Conservation (phyloP, 2,113 vertebrate genomes). For the Progne subis region DNA sequence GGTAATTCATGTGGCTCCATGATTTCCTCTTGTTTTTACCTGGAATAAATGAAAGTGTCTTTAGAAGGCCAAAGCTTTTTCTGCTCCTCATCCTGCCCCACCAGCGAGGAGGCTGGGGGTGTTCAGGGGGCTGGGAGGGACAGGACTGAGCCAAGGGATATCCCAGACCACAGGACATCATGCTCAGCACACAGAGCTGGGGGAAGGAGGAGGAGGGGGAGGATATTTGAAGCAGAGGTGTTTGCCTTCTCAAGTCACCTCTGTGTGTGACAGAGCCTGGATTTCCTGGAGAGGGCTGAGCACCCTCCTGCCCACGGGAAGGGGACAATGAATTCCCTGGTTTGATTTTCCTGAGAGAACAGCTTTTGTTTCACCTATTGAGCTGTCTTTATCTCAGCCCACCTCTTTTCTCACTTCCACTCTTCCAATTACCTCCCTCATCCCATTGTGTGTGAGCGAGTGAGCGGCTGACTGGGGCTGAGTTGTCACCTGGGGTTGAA, state of each 20-base stretch:
- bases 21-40: not conserved
- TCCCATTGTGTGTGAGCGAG: rapidly evolving
- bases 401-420: not conserved
- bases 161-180: rapidly evolving
- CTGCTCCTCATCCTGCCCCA: not conserved
- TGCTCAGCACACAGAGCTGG: not conserved
- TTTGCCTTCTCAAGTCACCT: not conserved
- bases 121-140: not conserved
- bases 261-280: rapidly evolving
- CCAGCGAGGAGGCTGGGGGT: rapidly evolving
- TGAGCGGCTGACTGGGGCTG: rapidly evolving
- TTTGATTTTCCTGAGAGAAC: not conserved
- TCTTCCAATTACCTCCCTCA: not conserved
- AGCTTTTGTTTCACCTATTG: not conserved
- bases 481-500: not conserved
- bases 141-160: not conserved
- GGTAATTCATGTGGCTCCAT: not conserved
- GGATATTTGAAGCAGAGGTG: not conserved
- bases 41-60: not conserved
- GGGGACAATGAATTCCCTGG: not conserved
- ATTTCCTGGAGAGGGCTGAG: not conserved
- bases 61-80: not conserved
- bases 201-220: not conserved
- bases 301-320: not conserved
- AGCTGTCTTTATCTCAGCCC: not conserved